phyloP scores from a whole-genome alignment of 1,140 invertebrate genomes.

The Lerema accius region DNA sequence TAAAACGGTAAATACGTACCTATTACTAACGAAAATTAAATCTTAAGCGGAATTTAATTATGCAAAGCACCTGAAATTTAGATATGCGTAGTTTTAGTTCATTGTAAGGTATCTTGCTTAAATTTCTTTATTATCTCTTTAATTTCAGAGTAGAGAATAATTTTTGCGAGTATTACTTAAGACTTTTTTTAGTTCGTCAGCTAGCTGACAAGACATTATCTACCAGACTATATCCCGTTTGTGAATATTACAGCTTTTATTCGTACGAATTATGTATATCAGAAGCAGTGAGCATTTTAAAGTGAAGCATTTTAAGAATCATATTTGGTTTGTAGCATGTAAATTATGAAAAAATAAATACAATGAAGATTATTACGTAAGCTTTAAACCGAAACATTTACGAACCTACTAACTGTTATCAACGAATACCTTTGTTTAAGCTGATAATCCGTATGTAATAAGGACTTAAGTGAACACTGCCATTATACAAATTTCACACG shows the following conservation, averaged over 20 bases:
- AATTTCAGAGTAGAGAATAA: too few relatives aligned
- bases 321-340: too few relatives aligned
- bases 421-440: conserved; percentile 6
- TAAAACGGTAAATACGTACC: background rate
- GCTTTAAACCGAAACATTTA: conserved; percentile 8
- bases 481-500: background rate
- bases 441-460: conserved; percentile 9
- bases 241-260: too few relatives aligned
- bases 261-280: too few relatives aligned
- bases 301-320: too few relatives aligned
- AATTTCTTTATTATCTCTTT: background rate
- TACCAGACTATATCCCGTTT: too few relatives aligned
- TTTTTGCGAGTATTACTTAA: too few relatives aligned
- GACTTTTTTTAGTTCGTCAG: too few relatives aligned
- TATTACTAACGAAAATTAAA: background rate
- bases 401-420: conserved; percentile 1
- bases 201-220: too few relatives aligned
- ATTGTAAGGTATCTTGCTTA: background rate
- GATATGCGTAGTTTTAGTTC: background rate
- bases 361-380: too few relatives aligned
- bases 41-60: background rate
- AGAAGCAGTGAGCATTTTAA: too few relatives aligned
- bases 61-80: conserved; percentile 4
- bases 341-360: too few relatives aligned
- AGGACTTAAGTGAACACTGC: conserved; percentile 1